Conservation (phyloP, 2,797 vertebrate genomes). For the Oreonectes daqikongensis region DNA sequence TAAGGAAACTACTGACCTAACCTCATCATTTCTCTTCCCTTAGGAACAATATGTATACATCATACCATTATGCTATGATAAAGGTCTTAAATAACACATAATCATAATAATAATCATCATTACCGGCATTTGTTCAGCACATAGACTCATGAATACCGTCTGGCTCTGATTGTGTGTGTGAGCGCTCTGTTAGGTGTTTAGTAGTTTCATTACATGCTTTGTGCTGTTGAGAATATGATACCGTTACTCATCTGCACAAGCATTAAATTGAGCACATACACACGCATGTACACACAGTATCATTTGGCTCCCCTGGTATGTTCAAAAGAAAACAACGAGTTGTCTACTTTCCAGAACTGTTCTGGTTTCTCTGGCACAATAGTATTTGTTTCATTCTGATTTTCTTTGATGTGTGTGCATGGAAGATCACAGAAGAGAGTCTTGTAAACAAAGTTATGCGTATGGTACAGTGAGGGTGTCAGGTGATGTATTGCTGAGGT, state of each 20-base stretch:
- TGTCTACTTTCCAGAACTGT: slow-evolving; percentile 33
- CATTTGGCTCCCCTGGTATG: not conserved
- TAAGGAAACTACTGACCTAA: slow-evolving; percentile 41
- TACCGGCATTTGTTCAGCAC: not conserved
- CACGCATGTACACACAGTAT: not conserved
- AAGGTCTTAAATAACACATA: slow-evolving; percentile 25
- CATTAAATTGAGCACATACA: slow-evolving; percentile 6
- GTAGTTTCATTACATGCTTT: slow-evolving; percentile 21
- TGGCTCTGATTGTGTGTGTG: slow-evolving; percentile 13
- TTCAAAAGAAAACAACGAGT: slow-evolving; percentile 18
- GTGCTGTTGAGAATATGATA: slow-evolving; percentile 25
- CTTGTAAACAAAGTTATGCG: not conserved
- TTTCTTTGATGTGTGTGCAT: slow-evolving; percentile 8
- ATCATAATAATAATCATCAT: slow-evolving; percentile 36
- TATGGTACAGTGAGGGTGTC: not conserved
- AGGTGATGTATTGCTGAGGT: not conserved
- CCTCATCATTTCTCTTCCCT: slow-evolving; percentile 3
- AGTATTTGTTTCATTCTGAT: not conserved
- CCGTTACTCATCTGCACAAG: not conserved
- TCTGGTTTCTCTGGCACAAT: not conserved
- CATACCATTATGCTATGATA: slow-evolving; percentile 20
- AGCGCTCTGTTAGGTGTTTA: not conserved
- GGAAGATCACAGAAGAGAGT: not conserved
- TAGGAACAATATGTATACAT: slow-evolving; percentile 11
- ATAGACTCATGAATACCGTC: slow-evolving; percentile 18